Evolutionary conservation across 2,888 invertebrate species (phyloP).

Genomic region (Chrysodeixis includens): DNA sequence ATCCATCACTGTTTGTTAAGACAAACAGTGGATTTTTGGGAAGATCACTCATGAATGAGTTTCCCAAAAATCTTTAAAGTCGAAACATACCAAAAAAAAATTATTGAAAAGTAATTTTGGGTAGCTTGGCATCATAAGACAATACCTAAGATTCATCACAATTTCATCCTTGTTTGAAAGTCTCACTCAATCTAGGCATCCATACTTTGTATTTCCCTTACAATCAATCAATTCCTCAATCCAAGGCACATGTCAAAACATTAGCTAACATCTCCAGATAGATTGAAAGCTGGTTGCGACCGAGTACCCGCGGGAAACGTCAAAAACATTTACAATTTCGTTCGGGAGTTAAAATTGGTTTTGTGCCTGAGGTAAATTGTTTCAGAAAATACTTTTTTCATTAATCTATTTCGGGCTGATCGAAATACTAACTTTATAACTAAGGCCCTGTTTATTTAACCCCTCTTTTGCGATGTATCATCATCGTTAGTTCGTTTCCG

Average conservation of each 20-base stretch:
- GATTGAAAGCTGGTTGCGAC: not conserved
- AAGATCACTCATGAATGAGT: no score
- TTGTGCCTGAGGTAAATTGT: not conserved
- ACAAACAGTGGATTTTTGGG: no score
- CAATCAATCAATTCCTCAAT: not conserved
- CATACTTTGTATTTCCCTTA: not conserved
- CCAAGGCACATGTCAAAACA: not conserved
- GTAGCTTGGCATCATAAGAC: no score
- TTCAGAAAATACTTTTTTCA: not conserved
- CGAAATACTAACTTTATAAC: not conserved
- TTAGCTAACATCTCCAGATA: not conserved
- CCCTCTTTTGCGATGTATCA: no score
- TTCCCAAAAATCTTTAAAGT: no score
- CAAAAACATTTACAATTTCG: not conserved
- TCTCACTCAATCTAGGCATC: not conserved
- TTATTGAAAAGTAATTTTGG: no score
- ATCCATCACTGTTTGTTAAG: no score
- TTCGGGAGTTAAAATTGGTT: constrained; percentile 1
- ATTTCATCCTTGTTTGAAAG: no score
- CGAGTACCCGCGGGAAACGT: not conserved
- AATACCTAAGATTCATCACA: no score
- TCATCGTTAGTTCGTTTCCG: no score
- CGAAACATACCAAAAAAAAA: no score
- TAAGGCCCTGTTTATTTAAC: no score
- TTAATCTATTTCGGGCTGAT: not conserved